Base-by-base conservation (phyloP, 1,140 invertebrate genomes). In the Phenacoccus solenopsis region DNA sequence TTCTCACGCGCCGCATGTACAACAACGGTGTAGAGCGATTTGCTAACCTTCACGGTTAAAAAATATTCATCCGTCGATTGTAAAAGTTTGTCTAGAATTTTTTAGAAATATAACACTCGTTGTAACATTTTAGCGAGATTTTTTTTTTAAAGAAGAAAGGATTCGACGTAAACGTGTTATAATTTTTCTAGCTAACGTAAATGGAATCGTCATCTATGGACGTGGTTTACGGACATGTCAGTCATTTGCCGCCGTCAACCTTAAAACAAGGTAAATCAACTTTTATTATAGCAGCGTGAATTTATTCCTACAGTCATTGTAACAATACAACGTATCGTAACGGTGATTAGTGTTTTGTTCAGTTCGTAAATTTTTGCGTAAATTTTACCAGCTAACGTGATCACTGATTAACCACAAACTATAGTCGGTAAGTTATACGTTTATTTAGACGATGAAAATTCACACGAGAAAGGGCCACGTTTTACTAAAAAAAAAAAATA, bases 121-220 rank as follows among this genome's bases (percentile, higher is more conserved):
- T n/a, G n/a, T n/a, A n/a, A n/a, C n/a, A n/a, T n/a, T n/a, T n/a
- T n/a, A n/a, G n/a, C 20, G 16, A 59, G 56, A 22, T 9, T 59
- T 59, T 59, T 59, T 59, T 59, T 20, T 59, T 20, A 32, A 3
- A 49, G 12, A 49, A 9, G 3, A 24, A 24, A 10, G 21, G 56
- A 10, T n/a, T 64, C 20, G 21, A 64, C 25, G 4, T 59, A 59
- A 25, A 27, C 25, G 59, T 64, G 59, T 64, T 64, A 13, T 20
- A 27, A 5, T 64, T 16, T 24, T 64, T 25, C 22, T 27, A 64
- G 59, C 10, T 27, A 27, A 64, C 59, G 59, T 64, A 9, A 64
- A 64, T 64, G 59, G 59, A 64, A 64, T 64, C 59, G 59, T 64
- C 59, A 64, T 64, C 59, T 64, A 64, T 64, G 59, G 59, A 64